A percentile compares a stretch with the other conserved stretches of the same genome.
phyloP scores from a whole-genome alignment of 2,888 invertebrate species.

The Monochamus alternatus region DNA sequence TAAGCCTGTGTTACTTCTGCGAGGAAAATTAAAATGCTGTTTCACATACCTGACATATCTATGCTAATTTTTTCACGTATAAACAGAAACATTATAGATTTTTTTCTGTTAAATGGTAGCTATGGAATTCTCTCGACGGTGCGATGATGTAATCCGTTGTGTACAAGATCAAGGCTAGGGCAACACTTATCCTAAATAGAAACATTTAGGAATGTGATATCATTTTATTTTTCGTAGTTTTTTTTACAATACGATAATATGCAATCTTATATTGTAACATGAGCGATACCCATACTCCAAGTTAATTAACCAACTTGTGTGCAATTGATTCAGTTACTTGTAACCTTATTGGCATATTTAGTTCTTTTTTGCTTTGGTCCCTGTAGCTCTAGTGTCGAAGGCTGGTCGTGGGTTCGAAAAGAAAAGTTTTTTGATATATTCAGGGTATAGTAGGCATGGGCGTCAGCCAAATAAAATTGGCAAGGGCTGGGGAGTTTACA shows the following conservation, averaged over 20 bases:
- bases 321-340: too few relatives aligned
- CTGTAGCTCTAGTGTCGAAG: too few relatives aligned
- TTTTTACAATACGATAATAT: not conserved
- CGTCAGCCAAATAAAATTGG: too few relatives aligned
- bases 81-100: not conserved
- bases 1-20: not conserved
- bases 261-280: too few relatives aligned
- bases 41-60: not conserved
- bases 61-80: not conserved
- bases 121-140: not conserved
- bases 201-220: not conserved
- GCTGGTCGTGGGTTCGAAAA: too few relatives aligned
- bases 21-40: not conserved
- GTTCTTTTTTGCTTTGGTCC: too few relatives aligned
- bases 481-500: too few relatives aligned
- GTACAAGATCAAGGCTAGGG: conserved; percentile 26
- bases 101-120: not conserved
- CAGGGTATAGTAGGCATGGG: too few relatives aligned
- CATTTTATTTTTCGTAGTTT: conserved; percentile 1
- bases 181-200: conserved; percentile 8
- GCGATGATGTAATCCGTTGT: conserved; percentile 22
- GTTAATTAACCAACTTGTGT: too few relatives aligned
- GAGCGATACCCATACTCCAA: too few relatives aligned
- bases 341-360: too few relatives aligned
- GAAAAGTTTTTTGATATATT: too few relatives aligned